phyloP scores from a whole-genome alignment of 2,888 invertebrate species.

The Melanchra persicariae region DNA sequence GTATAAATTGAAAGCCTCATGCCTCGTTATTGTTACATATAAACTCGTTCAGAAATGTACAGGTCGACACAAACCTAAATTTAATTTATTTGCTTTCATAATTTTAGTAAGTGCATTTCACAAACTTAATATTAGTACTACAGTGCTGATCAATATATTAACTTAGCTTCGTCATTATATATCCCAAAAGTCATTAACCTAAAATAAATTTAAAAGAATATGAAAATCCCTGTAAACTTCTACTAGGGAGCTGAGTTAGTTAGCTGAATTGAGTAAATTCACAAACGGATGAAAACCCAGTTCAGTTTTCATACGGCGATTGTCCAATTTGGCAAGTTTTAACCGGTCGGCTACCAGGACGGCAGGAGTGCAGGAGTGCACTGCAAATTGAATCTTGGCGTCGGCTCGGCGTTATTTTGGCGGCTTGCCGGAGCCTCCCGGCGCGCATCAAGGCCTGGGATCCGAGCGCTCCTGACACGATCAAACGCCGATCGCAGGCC shows the following conservation, averaged over 20 bases:
- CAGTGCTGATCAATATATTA: not conserved
- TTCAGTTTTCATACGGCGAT: slow-evolving; percentile 70
- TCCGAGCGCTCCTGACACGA: slow-evolving; percentile 33
- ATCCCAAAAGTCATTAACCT: not conserved
- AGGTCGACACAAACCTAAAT: not conserved
- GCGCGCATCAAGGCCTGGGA: slow-evolving; percentile 27
- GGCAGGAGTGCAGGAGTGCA: slow-evolving; percentile 77
- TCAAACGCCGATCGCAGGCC: slow-evolving; percentile 31
- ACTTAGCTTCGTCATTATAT: not conserved
- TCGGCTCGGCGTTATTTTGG: slow-evolving; percentile 73
- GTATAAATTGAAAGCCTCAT: slow-evolving; percentile 33
- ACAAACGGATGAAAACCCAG: slow-evolving; percentile 51
- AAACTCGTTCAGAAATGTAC: not conserved
- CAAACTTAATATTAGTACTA: not conserved
- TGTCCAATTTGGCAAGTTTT: slow-evolving; percentile 81
- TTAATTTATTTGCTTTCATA: not conserved
- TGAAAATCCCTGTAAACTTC: not conserved
- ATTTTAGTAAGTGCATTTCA: not conserved
- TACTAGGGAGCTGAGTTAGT: slow-evolving; percentile 37
- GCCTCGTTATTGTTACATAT: slow-evolving; percentile 25
- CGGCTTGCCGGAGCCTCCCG: slow-evolving; percentile 55
- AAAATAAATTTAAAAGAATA: slow-evolving; percentile 6
- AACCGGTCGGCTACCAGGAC: slow-evolving; percentile 71
- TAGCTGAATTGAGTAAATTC: slow-evolving; percentile 49
- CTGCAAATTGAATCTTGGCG: slow-evolving; percentile 83